These are phyloP conservation scores for Ischnus inquisitorius DNA, from an alignment of 2,888 invertebrate species.

Conservation along the genomic window DNA sequence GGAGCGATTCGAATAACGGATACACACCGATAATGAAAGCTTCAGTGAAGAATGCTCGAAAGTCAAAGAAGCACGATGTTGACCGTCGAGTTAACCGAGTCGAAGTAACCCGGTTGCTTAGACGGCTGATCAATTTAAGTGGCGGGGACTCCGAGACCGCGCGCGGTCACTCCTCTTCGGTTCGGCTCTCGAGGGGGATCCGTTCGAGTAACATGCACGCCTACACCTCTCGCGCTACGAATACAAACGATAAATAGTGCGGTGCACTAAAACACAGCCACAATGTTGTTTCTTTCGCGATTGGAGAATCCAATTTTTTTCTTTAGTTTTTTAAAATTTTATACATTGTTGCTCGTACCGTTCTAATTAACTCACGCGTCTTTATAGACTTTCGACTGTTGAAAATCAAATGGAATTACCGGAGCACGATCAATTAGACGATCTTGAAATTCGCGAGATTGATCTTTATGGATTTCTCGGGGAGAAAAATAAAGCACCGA, in stretches of 20 bases:
- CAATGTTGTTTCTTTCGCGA: neutral
- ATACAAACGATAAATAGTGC: neutral
- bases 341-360: neutral
- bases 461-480: constrained; percentile 19
- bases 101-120: constrained; percentile 78
- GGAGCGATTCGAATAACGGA: neutral
- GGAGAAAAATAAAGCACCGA: neutral
- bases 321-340: constrained; percentile 19
- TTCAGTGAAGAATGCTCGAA: neutral
- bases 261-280: neutral
- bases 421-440: neutral
- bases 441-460: constrained; percentile 12
- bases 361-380: neutral
- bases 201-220: constrained; percentile 5
- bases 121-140: constrained; percentile 79
- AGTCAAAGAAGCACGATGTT: constrained; percentile 69
- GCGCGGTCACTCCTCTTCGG: constrained; percentile 17
- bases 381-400: constrained; percentile 7
- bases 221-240: constrained; percentile 7
- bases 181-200: constrained; percentile 23
- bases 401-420: constrained; percentile 40
- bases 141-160: constrained; percentile 61
- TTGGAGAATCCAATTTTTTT: constrained; percentile 3
- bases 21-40: constrained; percentile 28
- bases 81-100: constrained; percentile 74